phyloP scores from a whole-genome alignment of 2,888 invertebrate genomes.

The Endomychus coccineus region DNA sequence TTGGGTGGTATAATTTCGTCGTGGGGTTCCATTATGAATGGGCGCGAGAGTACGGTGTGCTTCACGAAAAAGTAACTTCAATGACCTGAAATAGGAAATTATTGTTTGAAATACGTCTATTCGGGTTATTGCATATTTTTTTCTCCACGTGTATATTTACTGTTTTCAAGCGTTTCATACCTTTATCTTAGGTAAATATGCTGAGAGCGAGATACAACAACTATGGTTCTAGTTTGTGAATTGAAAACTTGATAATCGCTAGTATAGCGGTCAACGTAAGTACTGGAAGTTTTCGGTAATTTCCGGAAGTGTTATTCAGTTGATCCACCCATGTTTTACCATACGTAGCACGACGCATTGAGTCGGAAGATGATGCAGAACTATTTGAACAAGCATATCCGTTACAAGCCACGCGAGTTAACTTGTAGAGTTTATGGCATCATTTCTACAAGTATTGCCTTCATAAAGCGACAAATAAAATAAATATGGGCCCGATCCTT shows the following conservation, averaged over 20 bases:
- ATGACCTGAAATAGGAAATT: slow-evolving; percentile 25
- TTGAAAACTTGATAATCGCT: too few species aligned
- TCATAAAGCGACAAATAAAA: too few species aligned
- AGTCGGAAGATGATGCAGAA: slow-evolving; percentile 30
- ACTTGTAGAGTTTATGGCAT: slow-evolving; percentile 5
- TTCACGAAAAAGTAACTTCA: slow-evolving; percentile 18
- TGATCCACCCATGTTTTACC: too few species aligned
- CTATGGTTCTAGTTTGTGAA: too few species aligned
- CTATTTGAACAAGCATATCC: slow-evolving; percentile 37
- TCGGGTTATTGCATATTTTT: slow-evolving; percentile 6
- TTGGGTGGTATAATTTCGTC: slow-evolving; percentile 13
- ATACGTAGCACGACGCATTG: too few species aligned
- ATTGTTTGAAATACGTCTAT: slow-evolving; percentile 20
- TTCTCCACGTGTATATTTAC: slow-evolving; percentile 13
- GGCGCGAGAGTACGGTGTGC: slow-evolving; percentile 5
- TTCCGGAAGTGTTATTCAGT: too few species aligned
- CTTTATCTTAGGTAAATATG: too few species aligned
- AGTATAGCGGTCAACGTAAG: too few species aligned
- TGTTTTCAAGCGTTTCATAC: too few species aligned
- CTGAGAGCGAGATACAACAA: too few species aligned
- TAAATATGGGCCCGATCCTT: slow-evolving; percentile 11
- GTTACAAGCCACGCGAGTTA: slow-evolving; percentile 21
- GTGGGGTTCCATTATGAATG: slow-evolving; percentile 13
- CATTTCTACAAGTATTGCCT: too few species aligned
- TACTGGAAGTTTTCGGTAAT: too few species aligned